phyloP scores from a whole-genome alignment of 1,140 invertebrate genomes.

The Geopemphigus sp. region DNA sequence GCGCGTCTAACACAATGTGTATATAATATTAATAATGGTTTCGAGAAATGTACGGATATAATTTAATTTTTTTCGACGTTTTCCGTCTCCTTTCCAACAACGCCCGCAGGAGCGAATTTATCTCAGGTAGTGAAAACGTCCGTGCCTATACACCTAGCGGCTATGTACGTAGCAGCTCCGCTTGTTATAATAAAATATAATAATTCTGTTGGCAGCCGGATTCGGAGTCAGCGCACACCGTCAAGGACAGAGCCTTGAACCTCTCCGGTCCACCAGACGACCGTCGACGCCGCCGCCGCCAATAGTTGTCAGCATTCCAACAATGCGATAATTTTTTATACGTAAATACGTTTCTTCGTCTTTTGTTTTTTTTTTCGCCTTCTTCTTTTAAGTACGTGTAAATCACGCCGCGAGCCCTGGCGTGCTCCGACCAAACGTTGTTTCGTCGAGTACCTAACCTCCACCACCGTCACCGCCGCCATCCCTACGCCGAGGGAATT shows the following conservation, averaged over 20 bases:
- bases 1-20: too few species aligned
- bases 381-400: neutral
- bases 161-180: too few species aligned
- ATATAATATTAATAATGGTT: neutral
- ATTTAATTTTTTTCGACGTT: neutral
- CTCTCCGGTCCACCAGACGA: constrained; percentile 45
- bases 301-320: constrained; percentile 46
- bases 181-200: neutral
- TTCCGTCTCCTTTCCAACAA: neutral
- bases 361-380: constrained; percentile 17
- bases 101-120: neutral
- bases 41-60: neutral
- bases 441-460: too few species aligned
- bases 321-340: neutral
- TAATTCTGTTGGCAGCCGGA: constrained; percentile 45
- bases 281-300: constrained; percentile 26
- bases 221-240: constrained; percentile 46
- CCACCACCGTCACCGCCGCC: too few species aligned
- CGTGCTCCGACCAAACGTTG: too few species aligned
- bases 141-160: too few species aligned
- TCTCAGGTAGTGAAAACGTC: too few species aligned
- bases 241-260: constrained; percentile 48
- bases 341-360: neutral
- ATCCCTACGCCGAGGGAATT: too few species aligned
- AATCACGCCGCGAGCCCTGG: neutral